Base-by-base conservation (phyloP, 1,140 invertebrate genomes). In the Subanguina moxae region DNA sequence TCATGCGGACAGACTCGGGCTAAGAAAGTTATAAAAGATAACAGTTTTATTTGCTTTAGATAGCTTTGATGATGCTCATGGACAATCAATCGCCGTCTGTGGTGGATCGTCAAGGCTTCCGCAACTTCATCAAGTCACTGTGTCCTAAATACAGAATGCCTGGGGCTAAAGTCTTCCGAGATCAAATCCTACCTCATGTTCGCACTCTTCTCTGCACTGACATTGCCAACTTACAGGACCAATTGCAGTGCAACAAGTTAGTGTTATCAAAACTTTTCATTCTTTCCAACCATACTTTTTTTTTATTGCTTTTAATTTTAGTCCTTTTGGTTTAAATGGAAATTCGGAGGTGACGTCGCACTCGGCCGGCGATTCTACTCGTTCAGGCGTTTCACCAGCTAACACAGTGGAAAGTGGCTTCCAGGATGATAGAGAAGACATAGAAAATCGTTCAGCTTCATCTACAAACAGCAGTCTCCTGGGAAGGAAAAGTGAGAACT, bases 51-150 rank as follows among this genome's bases (percentile, higher is more conserved):
- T n/a, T 45, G 43, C 11, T 45, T 45, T 45, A 58, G 57, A 58
- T 58, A 21, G 57, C 57, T 13, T 58, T 58, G 23, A 58, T 58
- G 57, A 13, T 58, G 57, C 21, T 58, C 11, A 58, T 58, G 21
- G 57, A 58, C 57, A 30, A 30, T 23, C 21, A 21, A 11, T 23
- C 57, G 11, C 11, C 11, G 57, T 58, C 57, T 21, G 23, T 30
- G 30, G 57, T 58, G 57, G 57, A 58, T 13, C 57, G 23, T 13
- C 21, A 25, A 21, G 57, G 57, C 30, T 58, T 58, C 30, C 57
- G 57, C 11, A 30, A 58, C 15, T 25, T 58, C 11, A 58, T 58
- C 23, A 11, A 30, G 15, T 11, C 57, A 13, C 11, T 58, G 11
- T 11, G 11, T 13, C 57, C 57, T 13, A 21, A 30, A 21, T 58